Evolutionary conservation across 2,113 vertebrate genomes (phyloP).

Genomic region (Malurus melanocephalus): DNA sequence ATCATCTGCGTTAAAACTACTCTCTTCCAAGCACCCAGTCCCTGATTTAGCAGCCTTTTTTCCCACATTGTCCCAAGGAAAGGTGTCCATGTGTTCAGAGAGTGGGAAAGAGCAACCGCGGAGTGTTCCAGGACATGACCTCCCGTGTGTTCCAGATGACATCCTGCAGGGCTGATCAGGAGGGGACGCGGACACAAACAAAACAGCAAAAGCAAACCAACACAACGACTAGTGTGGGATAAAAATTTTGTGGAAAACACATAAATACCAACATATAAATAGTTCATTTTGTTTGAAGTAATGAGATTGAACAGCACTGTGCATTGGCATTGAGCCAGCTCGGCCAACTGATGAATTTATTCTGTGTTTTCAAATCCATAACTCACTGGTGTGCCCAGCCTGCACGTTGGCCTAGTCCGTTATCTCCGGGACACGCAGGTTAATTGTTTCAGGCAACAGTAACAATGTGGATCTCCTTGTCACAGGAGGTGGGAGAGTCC

Average conservation of each 20-base stretch:
- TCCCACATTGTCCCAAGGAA: neutral
- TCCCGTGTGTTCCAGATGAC: neutral
- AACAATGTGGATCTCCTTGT: constrained; percentile 13
- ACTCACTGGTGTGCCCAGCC: neutral
- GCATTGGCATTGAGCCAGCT: neutral
- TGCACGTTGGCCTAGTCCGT: rapidly evolving
- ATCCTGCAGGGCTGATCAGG: neutral
- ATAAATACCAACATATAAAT: constrained; percentile 18
- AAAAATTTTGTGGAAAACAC: neutral
- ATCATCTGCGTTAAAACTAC: neutral
- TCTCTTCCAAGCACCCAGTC: neutral
- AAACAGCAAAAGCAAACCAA: neutral
- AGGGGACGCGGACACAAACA: neutral
- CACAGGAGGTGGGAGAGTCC: neutral
- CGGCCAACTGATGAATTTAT: neutral
- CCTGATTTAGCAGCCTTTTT: neutral
- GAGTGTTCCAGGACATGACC: neutral
- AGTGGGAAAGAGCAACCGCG: rapidly evolving
- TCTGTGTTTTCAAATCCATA: neutral
- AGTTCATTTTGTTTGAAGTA: neutral
- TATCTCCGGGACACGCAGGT: rapidly evolving
- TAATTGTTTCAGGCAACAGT: constrained; percentile 49
- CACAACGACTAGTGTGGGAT: neutral
- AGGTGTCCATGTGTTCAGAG: neutral
- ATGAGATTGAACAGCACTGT: neutral